Base-by-base conservation (phyloP, 2,888 invertebrate genomes). In the Digitonthophagus gazella region DNA sequence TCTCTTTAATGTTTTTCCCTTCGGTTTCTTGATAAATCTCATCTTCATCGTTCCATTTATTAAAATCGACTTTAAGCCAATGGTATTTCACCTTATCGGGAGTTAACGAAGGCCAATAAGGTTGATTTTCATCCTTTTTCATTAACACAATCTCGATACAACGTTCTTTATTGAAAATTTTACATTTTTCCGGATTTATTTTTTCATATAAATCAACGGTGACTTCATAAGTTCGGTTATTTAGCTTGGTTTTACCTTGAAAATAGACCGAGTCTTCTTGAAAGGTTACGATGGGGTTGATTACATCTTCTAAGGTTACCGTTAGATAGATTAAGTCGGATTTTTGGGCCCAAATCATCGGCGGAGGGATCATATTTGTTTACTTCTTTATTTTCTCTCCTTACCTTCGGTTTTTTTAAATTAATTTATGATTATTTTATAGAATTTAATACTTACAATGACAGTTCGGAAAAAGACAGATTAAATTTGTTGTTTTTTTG, bases 21-120 rank as follows among this genome's bases (percentile, higher is more conserved):
- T 93, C 94, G 73, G n/a, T n/a, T n/a, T n/a, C n/a, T n/a, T n/a
- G n/a, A n/a, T n/a, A n/a, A n/a, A n/a, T n/a, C 70, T 96, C 96
- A 78, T 93, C 93, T 83, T 97, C 96, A 84, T 96, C 96, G 84
- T 89, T 90, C 96, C 96, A 97, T 84, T 95, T 95, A 81, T 93
- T 92, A 82, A 97, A 97, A 80, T 97, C 96, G 76, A 95, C 91
- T 86, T 96, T 96, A 75, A 96, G 86, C 90, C 95, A 96, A 81
- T 95, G 95, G 75, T 90, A 90, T 85, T 96, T 95, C 82, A 90
- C 90, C 66, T 71, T 91, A 75, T 92, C 92, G 82, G 91, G 93
- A 69, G 93, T 91, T 76, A 96, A 84, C 74, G 91, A 87, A 67
- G 93, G 90, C 96, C 96, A 96, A 82, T 89, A 95, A 1, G 91